Evolutionary conservation across 2,113 vertebrate species (phyloP).

Genomic region (Hystrix brachyura): DNA sequence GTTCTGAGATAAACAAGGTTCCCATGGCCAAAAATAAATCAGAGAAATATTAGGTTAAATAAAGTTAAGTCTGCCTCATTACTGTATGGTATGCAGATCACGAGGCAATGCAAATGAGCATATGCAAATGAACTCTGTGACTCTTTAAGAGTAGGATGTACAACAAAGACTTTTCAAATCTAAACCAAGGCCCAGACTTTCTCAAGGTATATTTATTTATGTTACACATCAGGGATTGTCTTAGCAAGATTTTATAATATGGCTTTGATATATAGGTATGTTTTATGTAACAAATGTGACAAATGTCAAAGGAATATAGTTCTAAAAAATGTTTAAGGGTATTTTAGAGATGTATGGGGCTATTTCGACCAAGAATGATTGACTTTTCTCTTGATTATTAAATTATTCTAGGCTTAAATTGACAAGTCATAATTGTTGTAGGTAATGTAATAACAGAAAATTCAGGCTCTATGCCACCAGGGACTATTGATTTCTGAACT

Average conservation of each 20-base stretch:
- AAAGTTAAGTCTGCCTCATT: constrained; percentile 34
- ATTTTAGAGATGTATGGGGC: background rate
- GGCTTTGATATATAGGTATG: constrained; percentile 31
- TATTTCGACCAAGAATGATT: constrained; percentile 61
- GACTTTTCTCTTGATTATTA: constrained; percentile 50
- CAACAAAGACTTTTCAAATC: constrained; percentile 30
- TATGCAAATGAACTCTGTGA: constrained; percentile 13
- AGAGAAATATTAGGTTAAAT: constrained; percentile 56
- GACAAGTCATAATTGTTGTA: constrained; percentile 72
- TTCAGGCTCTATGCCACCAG: constrained; percentile 49
- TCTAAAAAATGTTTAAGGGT: constrained; percentile 34
- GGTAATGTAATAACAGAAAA: constrained; percentile 64
- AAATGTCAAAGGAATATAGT: constrained; percentile 37
- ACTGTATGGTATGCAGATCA: background rate
- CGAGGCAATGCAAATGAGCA: background rate
- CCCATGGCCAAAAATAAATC: constrained; percentile 12
- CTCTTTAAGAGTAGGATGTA: background rate
- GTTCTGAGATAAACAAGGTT: constrained; percentile 61
- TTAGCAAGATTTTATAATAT: constrained; percentile 68
- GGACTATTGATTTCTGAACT: constrained; percentile 13
- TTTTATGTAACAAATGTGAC: constrained; percentile 60
- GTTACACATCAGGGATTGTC: background rate
- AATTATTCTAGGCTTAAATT: constrained; percentile 43
- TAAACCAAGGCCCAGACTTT: background rate
- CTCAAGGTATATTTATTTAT: background rate